Evolutionary conservation across 2,113 vertebrate genomes (phyloP), one percentile per base, ranked within the genome.

Genomic region (Sceloporus undulatus): DNA sequence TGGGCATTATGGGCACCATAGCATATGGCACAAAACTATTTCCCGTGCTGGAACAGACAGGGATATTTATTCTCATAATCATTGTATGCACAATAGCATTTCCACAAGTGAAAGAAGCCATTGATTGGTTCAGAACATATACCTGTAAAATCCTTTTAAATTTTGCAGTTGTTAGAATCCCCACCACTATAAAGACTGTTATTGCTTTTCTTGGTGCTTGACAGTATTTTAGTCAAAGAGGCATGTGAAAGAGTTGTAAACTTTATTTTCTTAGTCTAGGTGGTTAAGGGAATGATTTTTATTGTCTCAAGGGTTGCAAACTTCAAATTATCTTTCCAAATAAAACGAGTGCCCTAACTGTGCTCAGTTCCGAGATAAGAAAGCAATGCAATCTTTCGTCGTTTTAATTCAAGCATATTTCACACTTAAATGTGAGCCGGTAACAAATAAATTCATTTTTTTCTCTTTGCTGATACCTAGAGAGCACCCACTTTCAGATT

Each of bases 371-470:
- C 25, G 14, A 42, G 25, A 23, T 82, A 75, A 82, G 34, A 59
- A 86, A 85, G 79, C 79, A 90, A 68, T 85, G 66, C 76, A 68
- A 82, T 56, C 21, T 79, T 40, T 59, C 40, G 16, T 74, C 85
- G 40, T 79, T 42, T 89, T 91, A 79, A 75, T 84, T 90, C 65
- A 0, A 0, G 21, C 14, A 34, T 78, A 84, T 88, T 88, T 84
- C 87, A 88, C 87, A 88, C 62, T 70, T n/a, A 56, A 27, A 70
- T 68, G 29, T 7, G 34, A 89, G 74, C 89, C 84, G 42, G 81
- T 88, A 77, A 71, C 65, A 74, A 89, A 93, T 27, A 4, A 29
- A 10, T 91, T 87, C 4, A 2, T 9, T 89, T 89, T 88, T 19
- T 9, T 34, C 1, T 1, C 10, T 62, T 62, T 85, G 2, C 23